phyloP scores from a whole-genome alignment of 2,888 invertebrate species.

The Cephus pulcher region DNA sequence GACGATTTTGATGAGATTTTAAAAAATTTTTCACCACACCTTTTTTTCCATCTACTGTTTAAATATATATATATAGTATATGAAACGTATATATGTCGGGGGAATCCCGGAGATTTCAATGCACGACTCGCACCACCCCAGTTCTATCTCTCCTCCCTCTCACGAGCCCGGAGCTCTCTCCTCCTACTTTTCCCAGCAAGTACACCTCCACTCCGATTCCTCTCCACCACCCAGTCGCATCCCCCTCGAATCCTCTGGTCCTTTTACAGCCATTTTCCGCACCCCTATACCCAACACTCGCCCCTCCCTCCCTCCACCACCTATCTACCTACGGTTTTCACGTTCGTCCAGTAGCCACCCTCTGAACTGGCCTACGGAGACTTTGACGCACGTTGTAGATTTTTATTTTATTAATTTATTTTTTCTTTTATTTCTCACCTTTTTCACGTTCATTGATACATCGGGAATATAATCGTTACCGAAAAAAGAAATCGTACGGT shows the following conservation, averaged over 20 bases:
- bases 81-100: not conserved
- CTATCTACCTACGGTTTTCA: not conserved
- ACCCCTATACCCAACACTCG: not conserved
- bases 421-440: not conserved
- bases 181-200: slow-evolving; percentile 22
- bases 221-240: not conserved
- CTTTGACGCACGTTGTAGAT: not conserved
- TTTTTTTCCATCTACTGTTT: not conserved
- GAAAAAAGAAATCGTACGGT: not conserved
- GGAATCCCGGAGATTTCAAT: slow-evolving; percentile 60
- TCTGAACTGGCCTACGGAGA: not conserved
- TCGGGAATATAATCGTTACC: not conserved
- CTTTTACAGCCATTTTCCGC: slow-evolving; percentile 6
- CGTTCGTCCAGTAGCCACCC: not conserved
- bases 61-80: not conserved
- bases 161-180: slow-evolving; percentile 26
- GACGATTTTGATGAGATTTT: not conserved
- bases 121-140: slow-evolving; percentile 45
- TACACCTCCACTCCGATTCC: not conserved
- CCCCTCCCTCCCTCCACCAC: not conserved
- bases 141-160: slow-evolving; percentile 1
- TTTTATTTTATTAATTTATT: not conserved
- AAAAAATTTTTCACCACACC: not conserved
- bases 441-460: not conserved
- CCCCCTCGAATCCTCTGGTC: not conserved